Evolutionary conservation across 2,888 invertebrate species (phyloP).

Genomic region (Opisthograptis luteolata): DNA sequence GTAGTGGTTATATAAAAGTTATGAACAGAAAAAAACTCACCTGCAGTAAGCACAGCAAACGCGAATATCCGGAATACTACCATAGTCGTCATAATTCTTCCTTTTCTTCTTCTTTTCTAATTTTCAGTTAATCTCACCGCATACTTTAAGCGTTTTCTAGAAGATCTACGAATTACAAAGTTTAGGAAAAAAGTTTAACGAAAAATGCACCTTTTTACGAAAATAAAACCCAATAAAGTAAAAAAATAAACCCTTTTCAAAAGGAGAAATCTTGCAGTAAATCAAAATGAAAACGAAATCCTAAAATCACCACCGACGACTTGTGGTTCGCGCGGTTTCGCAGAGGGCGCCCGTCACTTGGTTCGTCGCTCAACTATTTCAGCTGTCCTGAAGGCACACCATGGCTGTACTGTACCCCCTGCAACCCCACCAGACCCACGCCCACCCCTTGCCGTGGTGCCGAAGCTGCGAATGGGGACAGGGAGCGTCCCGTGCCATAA

Average conservation of each 20-base stretch:
- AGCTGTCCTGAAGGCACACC: conserved; percentile 56
- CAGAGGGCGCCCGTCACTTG: conserved; percentile 42
- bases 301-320: conserved; percentile 6
- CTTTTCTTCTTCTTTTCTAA: conserved; percentile 2
- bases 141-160: conserved; percentile 10
- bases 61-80: conserved; percentile 16
- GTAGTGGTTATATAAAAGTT: no score
- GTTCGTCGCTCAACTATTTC: conserved; percentile 54
- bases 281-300: conserved; percentile 7
- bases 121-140: conserved; percentile 22
- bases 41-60: conserved; percentile 20
- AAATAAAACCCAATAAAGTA: not conserved
- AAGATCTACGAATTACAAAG: not conserved
- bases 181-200: not conserved
- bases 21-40: conserved; percentile 25
- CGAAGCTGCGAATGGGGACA: conserved; percentile 78
- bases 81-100: conserved; percentile 3
- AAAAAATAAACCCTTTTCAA: not conserved
- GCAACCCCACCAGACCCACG: conserved; percentile 65
- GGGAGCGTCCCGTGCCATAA: conserved; percentile 78
- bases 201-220: not conserved
- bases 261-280: not conserved
- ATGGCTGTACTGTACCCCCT: conserved; percentile 38
- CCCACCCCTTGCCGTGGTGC: conserved; percentile 58
- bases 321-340: conserved; percentile 30